Conservation (phyloP, 2,113 vertebrate species). For the Vimba vimba region DNA sequence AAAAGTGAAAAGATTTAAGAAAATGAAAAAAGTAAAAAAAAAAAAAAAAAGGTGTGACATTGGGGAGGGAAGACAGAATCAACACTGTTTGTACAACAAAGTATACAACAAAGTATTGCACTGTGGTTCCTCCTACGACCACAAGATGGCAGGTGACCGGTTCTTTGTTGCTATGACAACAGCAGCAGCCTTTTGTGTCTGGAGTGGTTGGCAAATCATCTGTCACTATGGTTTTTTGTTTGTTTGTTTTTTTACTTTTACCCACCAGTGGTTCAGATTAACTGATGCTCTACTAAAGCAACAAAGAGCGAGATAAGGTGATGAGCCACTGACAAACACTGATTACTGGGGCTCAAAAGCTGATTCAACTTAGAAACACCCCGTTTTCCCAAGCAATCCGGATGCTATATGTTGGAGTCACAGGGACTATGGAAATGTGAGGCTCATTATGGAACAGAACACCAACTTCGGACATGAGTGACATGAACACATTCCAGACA, state of each 20-base stretch:
- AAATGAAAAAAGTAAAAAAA: not conserved
- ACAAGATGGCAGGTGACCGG: slow-evolving; percentile 67
- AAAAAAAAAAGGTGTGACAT: not conserved
- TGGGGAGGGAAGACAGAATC: not conserved
- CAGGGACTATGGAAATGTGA: not conserved
- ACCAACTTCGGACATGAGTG: not conserved
- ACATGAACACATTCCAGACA: slow-evolving; percentile 25
- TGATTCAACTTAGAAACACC: not conserved
- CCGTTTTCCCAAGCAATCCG: not conserved
- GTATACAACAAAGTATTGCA: too few relatives aligned
- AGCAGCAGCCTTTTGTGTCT: slow-evolving; percentile 1
- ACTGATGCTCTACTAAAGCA: slow-evolving; percentile 39
- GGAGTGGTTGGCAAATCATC: not conserved
- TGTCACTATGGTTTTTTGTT: not conserved
- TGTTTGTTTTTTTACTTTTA: not conserved
- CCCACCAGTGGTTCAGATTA: not conserved
- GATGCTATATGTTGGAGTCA: not conserved
- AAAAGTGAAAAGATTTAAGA: slow-evolving; percentile 2
- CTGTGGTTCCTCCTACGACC: slow-evolving; percentile 54
- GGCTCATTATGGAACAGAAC: not conserved
- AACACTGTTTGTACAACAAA: too few relatives aligned
- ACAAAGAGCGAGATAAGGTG: not conserved
- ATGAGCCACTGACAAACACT: not conserved
- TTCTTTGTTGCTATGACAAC: slow-evolving; percentile 68
- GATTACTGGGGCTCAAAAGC: not conserved